Evolutionary conservation across 2,888 invertebrate genomes (phyloP).

Genomic region (Pristionchus japonicus): DNA sequence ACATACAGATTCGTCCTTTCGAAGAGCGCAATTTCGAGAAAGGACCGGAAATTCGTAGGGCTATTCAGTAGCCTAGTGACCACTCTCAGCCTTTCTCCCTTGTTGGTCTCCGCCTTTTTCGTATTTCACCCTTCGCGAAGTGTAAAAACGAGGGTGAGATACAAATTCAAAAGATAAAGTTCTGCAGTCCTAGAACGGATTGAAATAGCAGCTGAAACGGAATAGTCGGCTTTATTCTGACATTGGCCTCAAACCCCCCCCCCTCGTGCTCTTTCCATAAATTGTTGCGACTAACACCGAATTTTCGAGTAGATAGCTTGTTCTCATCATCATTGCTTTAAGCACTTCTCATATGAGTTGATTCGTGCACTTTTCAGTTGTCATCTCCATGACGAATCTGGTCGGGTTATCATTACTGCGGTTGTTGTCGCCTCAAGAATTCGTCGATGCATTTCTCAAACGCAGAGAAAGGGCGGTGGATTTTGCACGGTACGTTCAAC

Average conservation of each 20-base stretch:
- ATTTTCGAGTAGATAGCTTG: too few relatives aligned
- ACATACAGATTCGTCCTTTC: not conserved
- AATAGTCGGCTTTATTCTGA: not conserved
- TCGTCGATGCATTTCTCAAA: constrained; percentile 12
- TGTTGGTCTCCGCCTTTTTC: not conserved
- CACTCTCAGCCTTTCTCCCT: not conserved
- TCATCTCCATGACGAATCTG: not conserved
- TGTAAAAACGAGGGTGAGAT: too few relatives aligned
- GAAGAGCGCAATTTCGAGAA: not conserved
- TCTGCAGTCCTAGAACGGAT: too few relatives aligned
- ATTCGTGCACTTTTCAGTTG: not conserved
- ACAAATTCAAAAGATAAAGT: too few relatives aligned
- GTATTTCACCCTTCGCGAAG: not conserved
- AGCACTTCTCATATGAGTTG: not conserved
- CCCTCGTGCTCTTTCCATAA: not conserved
- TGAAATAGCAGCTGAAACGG: not conserved
- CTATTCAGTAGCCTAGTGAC: constrained; percentile 9
- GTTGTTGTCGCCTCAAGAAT: constrained; percentile 34
- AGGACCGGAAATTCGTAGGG: not conserved
- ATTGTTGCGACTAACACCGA: too few relatives aligned
- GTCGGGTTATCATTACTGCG: constrained; percentile 13
- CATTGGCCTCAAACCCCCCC: not conserved
- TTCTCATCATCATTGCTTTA: not conserved
- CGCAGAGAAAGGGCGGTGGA: constrained; percentile 6
- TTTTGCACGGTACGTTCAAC: constrained; percentile 17